Evolutionary conservation across 2,888 invertebrate genomes (phyloP), one percentile per base, ranked within the genome.

Genomic region (Eupeodes luniger): DNA sequence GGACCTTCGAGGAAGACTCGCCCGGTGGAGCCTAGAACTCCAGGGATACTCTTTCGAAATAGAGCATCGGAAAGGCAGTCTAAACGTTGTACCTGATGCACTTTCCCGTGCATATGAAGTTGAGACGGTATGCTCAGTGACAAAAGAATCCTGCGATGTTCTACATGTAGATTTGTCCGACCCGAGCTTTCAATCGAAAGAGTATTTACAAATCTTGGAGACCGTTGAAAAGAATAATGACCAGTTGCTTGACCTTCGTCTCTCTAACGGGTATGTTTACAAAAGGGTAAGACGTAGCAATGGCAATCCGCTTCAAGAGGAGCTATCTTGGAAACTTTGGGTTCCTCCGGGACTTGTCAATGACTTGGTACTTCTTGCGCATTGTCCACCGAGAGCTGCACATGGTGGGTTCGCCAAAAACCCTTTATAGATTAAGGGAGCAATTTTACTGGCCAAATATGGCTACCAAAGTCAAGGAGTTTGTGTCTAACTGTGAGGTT

Each of bases 371-470:
- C 40, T 40, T 40, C 40, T 19, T 9, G 55, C 55, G 7, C 55
- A 55, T 55, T 16, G 19, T 6, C 55, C 55, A 55, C 55, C 55
- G 6, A 55, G 19, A 10, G 19, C 55, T 6, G 16, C 55, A 19
- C 55, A 55, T 55, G 55, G 55, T 19, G 55, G 55, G 5, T 19
- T 19, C 1, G 16, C 16, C 19, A 55, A 55, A 55, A 55, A 55
- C 19, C 16, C 19, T 55, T 9, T 19, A 55, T 10, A 16, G 16
- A 19, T 12, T 55, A 6, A 9, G 19, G 5, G 11, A 59, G 12
- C 59, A 59, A 12, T 59, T 59, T 59, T 59, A 59, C 59, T 59
- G 59, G 59, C 59, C 59, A 34, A 59, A 27, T 5, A 59, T 59
- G 59, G 59, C 59, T 34, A 34, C 27, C 6, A 12, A 59, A 34